phyloP scores from a whole-genome alignment of 2,888 invertebrate species.

The Tenthredo scrophulariae region DNA sequence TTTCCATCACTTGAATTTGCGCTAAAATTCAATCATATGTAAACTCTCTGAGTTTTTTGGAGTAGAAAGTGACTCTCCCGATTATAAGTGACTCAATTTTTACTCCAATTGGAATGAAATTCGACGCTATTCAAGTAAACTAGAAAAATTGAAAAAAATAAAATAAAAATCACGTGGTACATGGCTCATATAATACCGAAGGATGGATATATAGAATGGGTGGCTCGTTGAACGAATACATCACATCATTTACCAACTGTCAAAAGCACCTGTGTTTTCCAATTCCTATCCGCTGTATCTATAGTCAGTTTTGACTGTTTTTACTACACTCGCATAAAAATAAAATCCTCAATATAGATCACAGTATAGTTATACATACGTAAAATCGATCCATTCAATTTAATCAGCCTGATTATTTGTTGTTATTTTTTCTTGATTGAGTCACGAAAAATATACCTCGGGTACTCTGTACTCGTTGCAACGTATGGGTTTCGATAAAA shows the following conservation, averaged over 20 bases:
- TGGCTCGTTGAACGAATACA: background rate
- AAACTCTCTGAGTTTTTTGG: too few species aligned
- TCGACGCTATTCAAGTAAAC: too few species aligned
- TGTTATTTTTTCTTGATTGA: background rate
- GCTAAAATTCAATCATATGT: too few species aligned
- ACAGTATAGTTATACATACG: background rate
- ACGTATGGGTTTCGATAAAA: background rate
- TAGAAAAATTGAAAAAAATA: too few species aligned
- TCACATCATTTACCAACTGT: constrained; percentile 11
- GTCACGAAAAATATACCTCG: background rate
- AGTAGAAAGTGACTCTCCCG: too few species aligned
- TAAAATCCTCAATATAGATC: background rate
- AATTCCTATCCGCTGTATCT: background rate
- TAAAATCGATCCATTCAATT: constrained; percentile 12
- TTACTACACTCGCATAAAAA: background rate
- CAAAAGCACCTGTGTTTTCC: constrained; percentile 14
- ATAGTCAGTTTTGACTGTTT: background rate
- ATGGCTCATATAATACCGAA: too few species aligned
- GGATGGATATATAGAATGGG: too few species aligned
- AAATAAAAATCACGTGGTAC: too few species aligned
- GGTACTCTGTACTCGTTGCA: background rate
- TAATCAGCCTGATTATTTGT: background rate
- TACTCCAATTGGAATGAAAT: too few species aligned
- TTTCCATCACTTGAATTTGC: too few species aligned
- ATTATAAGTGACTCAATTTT: too few species aligned